Base-by-base conservation (phyloP, 2,113 vertebrate species). In the Cynocephalus volans region DNA sequence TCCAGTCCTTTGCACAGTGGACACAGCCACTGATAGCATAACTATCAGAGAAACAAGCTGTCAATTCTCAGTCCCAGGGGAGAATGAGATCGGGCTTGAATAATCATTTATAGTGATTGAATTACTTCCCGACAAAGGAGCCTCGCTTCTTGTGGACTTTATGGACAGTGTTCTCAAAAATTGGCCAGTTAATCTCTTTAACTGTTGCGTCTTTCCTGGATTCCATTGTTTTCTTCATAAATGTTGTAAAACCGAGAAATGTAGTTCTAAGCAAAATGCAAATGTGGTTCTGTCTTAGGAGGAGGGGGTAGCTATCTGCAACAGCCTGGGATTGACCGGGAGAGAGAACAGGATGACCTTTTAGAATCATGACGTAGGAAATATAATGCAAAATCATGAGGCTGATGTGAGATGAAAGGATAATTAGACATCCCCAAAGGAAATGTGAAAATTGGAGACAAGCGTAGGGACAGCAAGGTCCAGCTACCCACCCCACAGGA, bases 171-270 rank as follows among this genome's bases (percentile, higher is more conserved):
- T n/a, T 85, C 65, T 97, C 64, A 76, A 94, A 92, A 96, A 96
- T 5, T 70, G 81, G 69, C 50, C 80, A 94, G 90, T 88, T 96
- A 95, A 97, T 97, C 95, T 97, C 91, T 91, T 95, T 86, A 91
- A 94, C 50, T 93, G 65, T 95, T 94, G 41, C 15, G 31, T 95
- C 89, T 83, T 95, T 96, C 83, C 31, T 76, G 60, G 92, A 76
- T 97, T 73, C 69, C 83, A 96, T 36, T 87, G 89, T 96, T 82
- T 96, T 65, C 50, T 91, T 91, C 10, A 1, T 62, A 76, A 95
- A 94, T 21, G 90, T 58, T 88, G 5, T 76, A 84, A 95, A 93
- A 88, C 41, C 81, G 84, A 97, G 88, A 94, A 96, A 77, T 72
- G 81, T 80, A 80, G 56, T 79, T 95, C 41, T 89, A 96, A 95